These are phyloP conservation scores for Ascaphus truei DNA, from an alignment of 2,113 vertebrate species.

Conservation along the genomic window DNA sequence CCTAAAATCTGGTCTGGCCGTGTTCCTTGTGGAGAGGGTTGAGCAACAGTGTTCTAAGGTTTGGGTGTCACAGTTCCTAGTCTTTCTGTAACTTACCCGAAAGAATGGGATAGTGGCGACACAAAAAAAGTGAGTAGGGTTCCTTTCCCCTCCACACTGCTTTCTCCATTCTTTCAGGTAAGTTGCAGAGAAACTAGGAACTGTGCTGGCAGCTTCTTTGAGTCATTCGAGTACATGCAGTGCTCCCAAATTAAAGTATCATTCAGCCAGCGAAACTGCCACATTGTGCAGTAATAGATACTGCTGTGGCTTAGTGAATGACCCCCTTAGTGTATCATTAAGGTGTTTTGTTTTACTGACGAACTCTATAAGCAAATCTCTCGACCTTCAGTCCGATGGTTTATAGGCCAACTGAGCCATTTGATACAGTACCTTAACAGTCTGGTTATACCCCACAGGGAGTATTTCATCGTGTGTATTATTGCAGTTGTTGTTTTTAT, in stretches of 20 bases:
- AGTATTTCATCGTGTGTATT: constrained; percentile 28
- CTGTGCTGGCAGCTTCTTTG: too few relatives aligned
- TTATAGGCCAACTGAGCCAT: constrained; percentile 18
- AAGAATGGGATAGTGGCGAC: neutral
- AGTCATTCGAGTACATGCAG: neutral
- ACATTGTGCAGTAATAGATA: neutral
- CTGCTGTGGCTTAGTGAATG: neutral
- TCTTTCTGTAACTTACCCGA: neutral
- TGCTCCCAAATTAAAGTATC: neutral
- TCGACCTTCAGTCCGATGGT: constrained; percentile 31
- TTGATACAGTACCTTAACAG: constrained; percentile 21
- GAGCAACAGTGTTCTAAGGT: too few relatives aligned
- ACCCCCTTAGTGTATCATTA: constrained; percentile 18
- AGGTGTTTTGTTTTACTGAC: constrained; percentile 38
- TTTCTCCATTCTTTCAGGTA: too few relatives aligned
- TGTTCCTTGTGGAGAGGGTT: too few relatives aligned
- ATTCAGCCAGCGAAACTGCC: neutral
- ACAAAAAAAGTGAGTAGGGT: constrained; percentile 2
- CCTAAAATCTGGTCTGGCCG: too few relatives aligned
- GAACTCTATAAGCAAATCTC: constrained; percentile 39
- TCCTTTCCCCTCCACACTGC: too few relatives aligned
- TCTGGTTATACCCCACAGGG: constrained; percentile 20
- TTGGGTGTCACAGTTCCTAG: too few relatives aligned
- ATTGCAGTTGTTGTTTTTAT: constrained; percentile 35
- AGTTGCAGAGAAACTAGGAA: too few relatives aligned